Evolutionary conservation across 2,113 vertebrate species (phyloP).

Genomic region (Dolichotis patagonum): DNA sequence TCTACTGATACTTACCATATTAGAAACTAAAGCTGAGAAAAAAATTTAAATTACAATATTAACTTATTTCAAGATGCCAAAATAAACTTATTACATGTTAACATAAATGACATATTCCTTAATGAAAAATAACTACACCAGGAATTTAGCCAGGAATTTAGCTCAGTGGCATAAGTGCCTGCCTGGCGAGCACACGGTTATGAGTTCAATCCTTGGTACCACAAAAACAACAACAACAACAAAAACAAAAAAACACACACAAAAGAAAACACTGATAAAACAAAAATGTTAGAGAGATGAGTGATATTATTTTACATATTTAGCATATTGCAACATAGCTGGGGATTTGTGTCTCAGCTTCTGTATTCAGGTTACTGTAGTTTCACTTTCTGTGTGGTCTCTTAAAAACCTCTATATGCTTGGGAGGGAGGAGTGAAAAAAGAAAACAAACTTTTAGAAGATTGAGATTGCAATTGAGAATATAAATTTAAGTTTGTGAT

Average conservation of each 20-base stretch:
- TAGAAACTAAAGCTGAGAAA: not conserved
- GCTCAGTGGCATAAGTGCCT: no score
- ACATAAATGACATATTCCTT: not conserved
- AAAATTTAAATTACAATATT: not conserved
- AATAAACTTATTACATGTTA: not conserved
- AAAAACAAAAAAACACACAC: no score
- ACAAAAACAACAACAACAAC: no score
- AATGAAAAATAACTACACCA: not conserved
- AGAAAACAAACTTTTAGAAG: not conserved
- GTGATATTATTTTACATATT: not conserved
- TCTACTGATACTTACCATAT: not conserved
- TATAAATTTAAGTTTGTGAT: not conserved
- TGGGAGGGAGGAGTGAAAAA: not conserved
- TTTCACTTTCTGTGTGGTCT: not conserved
- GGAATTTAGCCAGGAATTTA: no score
- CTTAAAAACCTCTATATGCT: not conserved
- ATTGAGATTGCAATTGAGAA: not conserved
- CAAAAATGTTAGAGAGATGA: not conserved
- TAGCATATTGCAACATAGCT: not conserved
- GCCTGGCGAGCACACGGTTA: no score
- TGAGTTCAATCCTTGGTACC: no score
- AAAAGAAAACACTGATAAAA: not conserved
- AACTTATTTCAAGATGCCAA: conserved; percentile 28
- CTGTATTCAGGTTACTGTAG: not conserved
- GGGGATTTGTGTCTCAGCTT: not conserved